Evolutionary conservation across 1,140 invertebrate species (phyloP), one percentile per base, ranked within the genome.

Genomic region (Heliconius hewitsoni): DNA sequence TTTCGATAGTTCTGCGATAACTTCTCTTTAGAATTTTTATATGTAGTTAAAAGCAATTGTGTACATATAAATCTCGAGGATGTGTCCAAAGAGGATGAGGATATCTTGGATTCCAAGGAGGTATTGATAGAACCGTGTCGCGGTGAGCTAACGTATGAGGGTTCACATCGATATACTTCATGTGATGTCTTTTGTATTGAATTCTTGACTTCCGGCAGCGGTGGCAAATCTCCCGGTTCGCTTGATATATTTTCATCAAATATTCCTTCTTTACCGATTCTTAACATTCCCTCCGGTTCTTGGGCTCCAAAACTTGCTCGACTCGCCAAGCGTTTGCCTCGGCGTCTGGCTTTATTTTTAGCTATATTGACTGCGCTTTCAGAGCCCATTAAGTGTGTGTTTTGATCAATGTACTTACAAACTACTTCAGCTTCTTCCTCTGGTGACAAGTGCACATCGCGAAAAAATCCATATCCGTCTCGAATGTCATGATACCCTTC

Each of bases 381-480:
- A 13, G 84, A 87, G 19, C 81, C 81, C 52, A 84, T 78, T n/a
- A 87, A 79, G 66, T 91, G 76, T 3, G 85, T 83, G 82, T 93
- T 89, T 78, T 86, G 81, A 70, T 91, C 89, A 23, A 91, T 90
- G 76, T 66, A 66, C 4, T 66, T 66, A 30, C 60, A 66, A 30
- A 91, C 86, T n/a, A 87, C 87, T 57, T 91, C 89, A 6, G 86
- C 87, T 81, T 90, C 90, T 52, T 91, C 85, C 76, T 91, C 81
- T 0, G 89, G 87, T 18, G 89, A 82, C 19, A 91, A 80, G 73
- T 93, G 89, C 16, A 84, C 86, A 78, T 94, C 92, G 60, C 93
- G 80, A 80, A 90, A 94, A 84, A 93, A 94, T 0, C 93, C 93
- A 74, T 91, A 91, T 16, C 93, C 93, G 70, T 88, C 84, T 3